These are phyloP conservation scores for Wasmannia auropunctata DNA, from an alignment of 1,140 invertebrate species.

Conservation along the genomic window DNA sequence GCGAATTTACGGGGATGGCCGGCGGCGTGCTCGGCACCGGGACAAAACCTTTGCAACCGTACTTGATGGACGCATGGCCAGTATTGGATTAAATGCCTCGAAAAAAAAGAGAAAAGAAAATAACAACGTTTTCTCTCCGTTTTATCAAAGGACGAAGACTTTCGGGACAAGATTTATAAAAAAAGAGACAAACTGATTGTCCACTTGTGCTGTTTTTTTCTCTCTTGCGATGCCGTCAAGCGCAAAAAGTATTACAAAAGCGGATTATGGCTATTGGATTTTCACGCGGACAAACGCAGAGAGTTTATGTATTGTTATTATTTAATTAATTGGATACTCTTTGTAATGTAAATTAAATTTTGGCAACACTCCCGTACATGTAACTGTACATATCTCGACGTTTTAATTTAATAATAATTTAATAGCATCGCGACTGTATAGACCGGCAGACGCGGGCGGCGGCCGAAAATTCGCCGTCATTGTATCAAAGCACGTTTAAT, in stretches of 20 bases:
- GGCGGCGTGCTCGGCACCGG: slow-evolving; percentile 68
- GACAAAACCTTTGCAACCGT: slow-evolving; percentile 84
- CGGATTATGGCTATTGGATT: background rate
- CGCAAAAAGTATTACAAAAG: slow-evolving; percentile 31
- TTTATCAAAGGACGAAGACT: slow-evolving; percentile 5
- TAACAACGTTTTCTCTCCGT: slow-evolving; percentile 59
- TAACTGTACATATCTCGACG: slow-evolving; percentile 21
- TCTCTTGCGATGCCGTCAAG: background rate
- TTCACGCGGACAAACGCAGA: background rate
- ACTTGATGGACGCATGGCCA: slow-evolving; percentile 83
- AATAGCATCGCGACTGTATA: slow-evolving; percentile 34
- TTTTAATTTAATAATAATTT: slow-evolving; percentile 62
- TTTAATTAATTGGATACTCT: slow-evolving; percentile 55
- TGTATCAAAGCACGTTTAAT: slow-evolving; percentile 55
- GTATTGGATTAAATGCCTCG: slow-evolving; percentile 82
- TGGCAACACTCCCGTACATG: slow-evolving; percentile 3
- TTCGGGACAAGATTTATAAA: background rate
- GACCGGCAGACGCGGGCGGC: too few relatives aligned
- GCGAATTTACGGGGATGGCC: slow-evolving; percentile 83
- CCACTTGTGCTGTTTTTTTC: background rate
- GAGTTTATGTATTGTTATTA: slow-evolving; percentile 43
- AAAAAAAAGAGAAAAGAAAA: slow-evolving; percentile 70
- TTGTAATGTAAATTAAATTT: slow-evolving; percentile 57
- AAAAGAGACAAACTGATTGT: background rate
- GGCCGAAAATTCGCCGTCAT: slow-evolving; percentile 51